phyloP scores from a whole-genome alignment of 2,113 vertebrate genomes.

The Mormyrus lacerda region DNA sequence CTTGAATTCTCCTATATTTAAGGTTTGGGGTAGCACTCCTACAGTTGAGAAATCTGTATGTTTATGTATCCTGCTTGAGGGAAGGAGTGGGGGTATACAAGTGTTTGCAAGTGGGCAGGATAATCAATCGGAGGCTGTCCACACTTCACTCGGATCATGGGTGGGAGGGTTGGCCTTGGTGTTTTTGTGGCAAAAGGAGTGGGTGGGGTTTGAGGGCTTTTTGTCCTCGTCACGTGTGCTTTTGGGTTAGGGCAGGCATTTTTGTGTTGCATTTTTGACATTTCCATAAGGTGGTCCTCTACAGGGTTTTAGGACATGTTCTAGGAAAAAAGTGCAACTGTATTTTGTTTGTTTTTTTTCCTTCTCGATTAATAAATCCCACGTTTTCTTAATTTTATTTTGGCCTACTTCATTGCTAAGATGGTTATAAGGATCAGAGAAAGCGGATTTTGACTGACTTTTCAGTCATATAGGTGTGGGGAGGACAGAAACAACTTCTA shows the following conservation, averaged over 20 bases:
- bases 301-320: neutral
- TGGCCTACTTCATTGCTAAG: conserved; percentile 7
- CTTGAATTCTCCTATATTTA: neutral
- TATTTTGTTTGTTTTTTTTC: conserved; percentile 11
- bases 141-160: neutral
- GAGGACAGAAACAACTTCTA: neutral
- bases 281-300: neutral
- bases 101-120: neutral
- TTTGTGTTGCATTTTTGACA: conserved; percentile 5
- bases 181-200: neutral
- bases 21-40: neutral
- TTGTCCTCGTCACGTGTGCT: neutral
- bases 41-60: neutral
- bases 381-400: conserved; percentile 8
- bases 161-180: neutral
- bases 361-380: conserved; percentile 11
- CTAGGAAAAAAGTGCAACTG: conserved; percentile 6
- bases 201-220: neutral
- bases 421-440: neutral
- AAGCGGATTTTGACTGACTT: neutral
- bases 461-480: neutral
- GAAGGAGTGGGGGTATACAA: neutral
- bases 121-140: neutral
- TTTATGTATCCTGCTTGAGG: neutral
- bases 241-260: neutral